Evolutionary conservation across 1,140 invertebrate genomes (phyloP).

Genomic region (Lepeophtheirus salmonis): DNA sequence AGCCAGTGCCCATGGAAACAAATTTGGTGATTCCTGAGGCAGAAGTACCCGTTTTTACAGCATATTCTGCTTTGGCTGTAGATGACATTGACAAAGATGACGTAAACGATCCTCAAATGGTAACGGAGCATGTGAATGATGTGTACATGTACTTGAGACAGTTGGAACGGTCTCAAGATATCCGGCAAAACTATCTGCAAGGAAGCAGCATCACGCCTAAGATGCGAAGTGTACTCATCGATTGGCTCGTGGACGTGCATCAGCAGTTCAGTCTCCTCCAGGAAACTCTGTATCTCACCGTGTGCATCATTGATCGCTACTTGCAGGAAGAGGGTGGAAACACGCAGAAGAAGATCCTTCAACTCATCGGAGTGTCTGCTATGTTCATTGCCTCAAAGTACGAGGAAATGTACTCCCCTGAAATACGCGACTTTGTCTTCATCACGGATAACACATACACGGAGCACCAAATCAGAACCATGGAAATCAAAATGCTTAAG

Average conservation of each 20-base stretch:
- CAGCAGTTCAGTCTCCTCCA: conserved; percentile 62
- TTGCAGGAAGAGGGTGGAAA: conserved; percentile 45
- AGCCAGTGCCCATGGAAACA: background rate
- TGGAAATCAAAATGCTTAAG: conserved; percentile 60
- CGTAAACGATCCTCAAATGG: conserved; percentile 49
- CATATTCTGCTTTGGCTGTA: background rate
- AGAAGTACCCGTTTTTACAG: background rate
- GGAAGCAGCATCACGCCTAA: conserved; percentile 40
- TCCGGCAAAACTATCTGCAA: conserved; percentile 4
- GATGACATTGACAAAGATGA: conserved; percentile 55
- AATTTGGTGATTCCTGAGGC: background rate
- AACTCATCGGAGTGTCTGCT: conserved; percentile 73
- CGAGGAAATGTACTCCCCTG: conserved; percentile 80
- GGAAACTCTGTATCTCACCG: conserved; percentile 74
- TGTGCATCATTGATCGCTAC: conserved; percentile 74
- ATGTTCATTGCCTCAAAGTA: conserved; percentile 86
- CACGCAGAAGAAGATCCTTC: conserved; percentile 47
- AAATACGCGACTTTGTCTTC: conserved; percentile 70
- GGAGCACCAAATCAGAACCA: conserved; percentile 52
- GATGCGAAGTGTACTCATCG: conserved; percentile 71
- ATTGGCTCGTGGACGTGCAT: conserved; percentile 88
- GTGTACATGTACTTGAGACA: conserved; percentile 57
- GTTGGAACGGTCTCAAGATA: conserved; percentile 36
- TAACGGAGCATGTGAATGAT: conserved; percentile 60
- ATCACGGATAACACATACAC: conserved; percentile 76